phyloP scores from a whole-genome alignment of 2,113 vertebrate species.

The Stercorarius parasiticus region DNA sequence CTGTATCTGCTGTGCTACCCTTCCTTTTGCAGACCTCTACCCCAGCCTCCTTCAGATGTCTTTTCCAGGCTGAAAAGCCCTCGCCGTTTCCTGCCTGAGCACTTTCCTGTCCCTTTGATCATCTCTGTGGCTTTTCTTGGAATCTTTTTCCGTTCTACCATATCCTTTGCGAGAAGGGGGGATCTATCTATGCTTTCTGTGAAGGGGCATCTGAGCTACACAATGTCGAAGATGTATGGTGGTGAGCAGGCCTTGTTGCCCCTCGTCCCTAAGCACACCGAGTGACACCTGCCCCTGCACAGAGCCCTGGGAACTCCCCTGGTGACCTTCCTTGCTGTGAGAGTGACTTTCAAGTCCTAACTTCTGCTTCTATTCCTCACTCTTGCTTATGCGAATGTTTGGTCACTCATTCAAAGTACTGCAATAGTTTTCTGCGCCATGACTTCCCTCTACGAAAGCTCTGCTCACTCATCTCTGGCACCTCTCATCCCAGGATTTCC shows the following conservation, averaged over 20 bases:
- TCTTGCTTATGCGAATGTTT: neutral
- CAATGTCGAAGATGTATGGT: accelerated
- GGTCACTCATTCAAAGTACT: neutral
- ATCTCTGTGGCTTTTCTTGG: neutral
- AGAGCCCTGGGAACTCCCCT: neutral
- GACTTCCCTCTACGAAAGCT: neutral
- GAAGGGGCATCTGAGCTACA: neutral
- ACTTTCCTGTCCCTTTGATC: neutral
- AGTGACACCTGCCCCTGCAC: neutral
- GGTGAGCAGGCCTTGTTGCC: neutral
- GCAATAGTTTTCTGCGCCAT: neutral
- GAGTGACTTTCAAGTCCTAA: neutral
- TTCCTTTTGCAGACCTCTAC: neutral
- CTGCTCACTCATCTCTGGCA: neutral
- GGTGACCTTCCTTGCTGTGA: neutral
- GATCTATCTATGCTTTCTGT: too few species aligned
- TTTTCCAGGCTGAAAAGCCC: neutral
- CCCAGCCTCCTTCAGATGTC: neutral
- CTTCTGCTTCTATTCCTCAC: neutral
- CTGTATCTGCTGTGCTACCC: neutral
- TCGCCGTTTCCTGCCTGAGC: neutral
- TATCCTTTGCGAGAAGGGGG: neutral
- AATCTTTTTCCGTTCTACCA: neutral
- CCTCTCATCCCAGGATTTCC: neutral
- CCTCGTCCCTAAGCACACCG: accelerated